Evolutionary conservation across 2,888 invertebrate genomes (phyloP).

Genomic region (Drosophila atroscutellata): DNA sequence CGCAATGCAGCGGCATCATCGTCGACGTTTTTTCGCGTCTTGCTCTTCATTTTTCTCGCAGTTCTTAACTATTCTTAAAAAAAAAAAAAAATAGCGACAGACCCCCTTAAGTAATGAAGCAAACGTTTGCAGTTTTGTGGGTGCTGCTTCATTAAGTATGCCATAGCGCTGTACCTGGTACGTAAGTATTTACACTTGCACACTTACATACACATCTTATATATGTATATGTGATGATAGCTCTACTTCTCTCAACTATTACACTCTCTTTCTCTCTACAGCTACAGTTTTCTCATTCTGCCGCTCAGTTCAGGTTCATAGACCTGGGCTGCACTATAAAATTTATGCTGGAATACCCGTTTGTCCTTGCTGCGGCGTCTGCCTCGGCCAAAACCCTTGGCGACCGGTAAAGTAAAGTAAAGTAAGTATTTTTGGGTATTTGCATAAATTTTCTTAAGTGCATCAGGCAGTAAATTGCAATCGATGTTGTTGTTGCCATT

Average conservation of each 20-base stretch:
- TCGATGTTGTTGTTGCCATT: conserved; percentile 71
- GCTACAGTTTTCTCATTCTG: conserved; percentile 7
- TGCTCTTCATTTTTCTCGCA: conserved; percentile 19
- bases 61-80: conserved; percentile 78
- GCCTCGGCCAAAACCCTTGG: conserved; percentile 44
- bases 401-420: conserved; percentile 67
- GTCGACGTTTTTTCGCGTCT: conserved; percentile 20
- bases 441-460: conserved; percentile 84
- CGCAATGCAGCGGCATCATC: conserved; percentile 40
- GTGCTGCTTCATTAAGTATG: conserved; percentile 81
- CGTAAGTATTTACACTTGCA: conserved; percentile 41
- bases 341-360: conserved; percentile 77
- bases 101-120: conserved; percentile 72
- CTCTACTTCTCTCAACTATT: conserved; percentile 1
- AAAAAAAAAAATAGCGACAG: conserved; percentile 20
- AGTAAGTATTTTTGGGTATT: conserved; percentile 83
- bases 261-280: conserved; percentile 1
- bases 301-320: conserved; percentile 62
- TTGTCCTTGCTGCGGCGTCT: conserved; percentile 76
- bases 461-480: conserved; percentile 83
- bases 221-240: conserved; percentile 29
- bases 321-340: conserved; percentile 79
- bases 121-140: conserved; percentile 77
- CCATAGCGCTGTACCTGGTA: conserved; percentile 55
- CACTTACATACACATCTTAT: conserved; percentile 7